A percentile compares a stretch with the other conserved stretches of the same genome.
These are phyloP conservation scores for Serinus canaria DNA, from an alignment of 2,113 vertebrate species.

Conservation along the genomic window DNA sequence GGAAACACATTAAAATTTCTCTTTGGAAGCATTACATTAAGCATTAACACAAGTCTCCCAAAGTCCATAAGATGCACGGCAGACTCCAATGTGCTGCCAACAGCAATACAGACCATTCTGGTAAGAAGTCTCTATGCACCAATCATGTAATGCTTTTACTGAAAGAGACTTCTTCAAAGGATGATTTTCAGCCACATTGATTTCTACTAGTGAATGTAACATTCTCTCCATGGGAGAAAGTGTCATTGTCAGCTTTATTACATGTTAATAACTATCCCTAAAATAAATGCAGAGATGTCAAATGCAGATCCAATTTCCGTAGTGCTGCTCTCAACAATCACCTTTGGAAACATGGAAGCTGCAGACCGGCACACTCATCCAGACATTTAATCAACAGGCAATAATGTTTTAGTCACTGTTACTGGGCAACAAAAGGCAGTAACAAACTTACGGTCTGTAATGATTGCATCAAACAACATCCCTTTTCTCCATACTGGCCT, in stretches of 20 bases:
- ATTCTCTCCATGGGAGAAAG: background rate
- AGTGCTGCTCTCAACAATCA: background rate
- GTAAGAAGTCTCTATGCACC: background rate
- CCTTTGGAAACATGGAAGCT: background rate
- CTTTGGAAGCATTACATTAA: background rate
- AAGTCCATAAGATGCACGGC: background rate
- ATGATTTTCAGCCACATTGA: background rate
- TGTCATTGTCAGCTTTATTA: background rate
- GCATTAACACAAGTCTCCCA: background rate
- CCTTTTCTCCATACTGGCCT: constrained; percentile 86
- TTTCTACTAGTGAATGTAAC: background rate
- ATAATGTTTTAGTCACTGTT: background rate
- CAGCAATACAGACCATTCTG: background rate
- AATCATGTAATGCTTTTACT: background rate
- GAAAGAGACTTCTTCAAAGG: background rate
- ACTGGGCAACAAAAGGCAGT: background rate
- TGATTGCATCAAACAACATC: constrained; percentile 86
- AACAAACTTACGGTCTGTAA: constrained; percentile 91
- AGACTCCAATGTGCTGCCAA: background rate
- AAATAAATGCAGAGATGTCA: background rate
- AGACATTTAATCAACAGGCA: background rate
- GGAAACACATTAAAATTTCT: background rate
- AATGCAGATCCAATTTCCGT: background rate
- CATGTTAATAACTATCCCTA: background rate
- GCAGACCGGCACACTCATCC: background rate